Conservation (phyloP, 2,797 vertebrate genomes). For the Malacoctenus gilli region DNA sequence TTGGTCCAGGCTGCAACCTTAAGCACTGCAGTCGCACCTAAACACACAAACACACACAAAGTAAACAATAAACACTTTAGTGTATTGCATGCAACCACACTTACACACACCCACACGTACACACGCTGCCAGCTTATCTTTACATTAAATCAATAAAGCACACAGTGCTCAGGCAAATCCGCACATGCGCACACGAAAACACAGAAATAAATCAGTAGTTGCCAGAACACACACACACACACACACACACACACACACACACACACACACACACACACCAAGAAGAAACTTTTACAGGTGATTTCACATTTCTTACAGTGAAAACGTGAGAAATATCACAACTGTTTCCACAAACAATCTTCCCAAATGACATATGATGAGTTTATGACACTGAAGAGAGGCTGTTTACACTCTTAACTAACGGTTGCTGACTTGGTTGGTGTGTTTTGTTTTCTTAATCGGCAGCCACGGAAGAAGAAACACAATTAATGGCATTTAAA, state of each 20-base stretch:
- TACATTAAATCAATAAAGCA: constrained; percentile 40
- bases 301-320: neutral
- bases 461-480: too few relatives aligned
- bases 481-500: too few relatives aligned
- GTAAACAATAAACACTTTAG: constrained; percentile 12
- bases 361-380: too few relatives aligned
- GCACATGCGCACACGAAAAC: constrained; percentile 2
- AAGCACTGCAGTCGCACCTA: constrained; percentile 64
- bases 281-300: neutral
- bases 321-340: too few relatives aligned
- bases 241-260: neutral
- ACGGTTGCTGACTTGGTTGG: too few relatives aligned
- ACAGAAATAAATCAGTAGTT: constrained; percentile 24
- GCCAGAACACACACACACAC: neutral
- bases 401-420: too few relatives aligned
- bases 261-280: neutral
- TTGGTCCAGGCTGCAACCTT: constrained; percentile 58
- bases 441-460: too few relatives aligned
- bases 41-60: constrained; percentile 21
- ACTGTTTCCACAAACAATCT: too few relatives aligned
- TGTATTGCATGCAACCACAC: constrained; percentile 2
- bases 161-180: neutral
- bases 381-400: too few relatives aligned
- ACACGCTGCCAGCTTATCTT: constrained; percentile 3
- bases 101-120: constrained; percentile 7